Evolutionary conservation across 2,888 invertebrate genomes (phyloP), one percentile per base, ranked within the genome.

Genomic region (Phasia obesa): DNA sequence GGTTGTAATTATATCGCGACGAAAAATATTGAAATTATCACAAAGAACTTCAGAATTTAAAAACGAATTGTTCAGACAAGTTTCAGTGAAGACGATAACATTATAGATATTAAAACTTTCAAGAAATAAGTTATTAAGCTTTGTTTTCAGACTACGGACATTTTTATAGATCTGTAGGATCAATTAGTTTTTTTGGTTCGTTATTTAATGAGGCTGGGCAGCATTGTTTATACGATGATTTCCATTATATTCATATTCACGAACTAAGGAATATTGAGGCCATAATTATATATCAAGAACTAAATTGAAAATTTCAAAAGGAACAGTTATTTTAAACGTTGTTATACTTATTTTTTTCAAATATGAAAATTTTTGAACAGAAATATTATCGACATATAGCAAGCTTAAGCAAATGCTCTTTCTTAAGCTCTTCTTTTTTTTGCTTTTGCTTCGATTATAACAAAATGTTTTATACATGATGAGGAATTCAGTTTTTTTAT

Each of bases 31-130:
- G 27, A 9, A 59, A 13, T 59, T 35, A 13, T 19, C 19, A 13
- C 19, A 59, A 19, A 59, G 4, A 5, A 59, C 21, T 59, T 35
- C 35, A 15, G 35, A 11, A 13, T 59, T 21, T 4, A 59, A 38
- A 35, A 23, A 11, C 0, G 9, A 19, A 13, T 38, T 21, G n/a
- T 38, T 59, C 0, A 59, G 35, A n/a, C n/a, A n/a, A n/a, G n/a
- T n/a, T n/a, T 21, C 21, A 21, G 57, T 59, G 17, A 59, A 13
- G 13, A 38, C 57, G 21, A 59, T 31, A 19, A 59, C 57, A 11
- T 59, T 11, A 19, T 35, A 15, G 9, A 59, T 4, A 6, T 19
- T 11, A 21, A 35, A 59, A 35, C 57, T 59, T 4, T 21, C 9
- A n/a, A n/a, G n/a, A n/a, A n/a, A n/a, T n/a, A n/a, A n/a, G n/a